phyloP scores from a whole-genome alignment of 2,797 vertebrate species.

The Acanthis flammea region DNA sequence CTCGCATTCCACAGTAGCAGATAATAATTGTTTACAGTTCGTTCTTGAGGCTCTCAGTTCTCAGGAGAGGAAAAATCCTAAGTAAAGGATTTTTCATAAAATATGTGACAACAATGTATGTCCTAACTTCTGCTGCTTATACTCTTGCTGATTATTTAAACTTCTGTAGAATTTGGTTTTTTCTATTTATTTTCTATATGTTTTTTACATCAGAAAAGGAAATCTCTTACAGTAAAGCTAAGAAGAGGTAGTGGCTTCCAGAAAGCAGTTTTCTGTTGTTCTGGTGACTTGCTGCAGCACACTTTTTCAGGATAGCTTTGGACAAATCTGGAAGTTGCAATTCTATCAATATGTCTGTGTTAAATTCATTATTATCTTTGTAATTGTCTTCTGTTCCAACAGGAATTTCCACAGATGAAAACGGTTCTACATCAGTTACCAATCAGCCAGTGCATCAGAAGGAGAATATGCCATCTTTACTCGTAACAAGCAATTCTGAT shows the following conservation, averaged over 20 bases:
- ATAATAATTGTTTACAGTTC: no score
- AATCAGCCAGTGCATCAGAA: conserved; percentile 83
- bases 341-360: not conserved
- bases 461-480: conserved; percentile 68
- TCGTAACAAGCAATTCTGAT: conserved; percentile 86
- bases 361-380: not conserved
- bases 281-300: not conserved
- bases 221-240: not conserved
- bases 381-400: conserved; percentile 8
- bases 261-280: not conserved
- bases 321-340: not conserved
- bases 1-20: no score
- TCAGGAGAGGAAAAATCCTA: no score
- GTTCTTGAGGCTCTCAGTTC: no score
- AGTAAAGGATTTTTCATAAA: no score
- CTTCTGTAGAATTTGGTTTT: not conserved
- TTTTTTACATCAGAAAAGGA: not conserved
- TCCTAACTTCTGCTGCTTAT: not conserved
- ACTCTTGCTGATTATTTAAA: not conserved
- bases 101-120: no score
- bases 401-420: conserved; percentile 77
- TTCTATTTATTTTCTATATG: not conserved
- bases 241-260: not conserved
- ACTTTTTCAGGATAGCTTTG: not conserved
- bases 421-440: conserved; percentile 78